Evolutionary conservation across 2,797 vertebrate species (phyloP), one percentile per base, ranked within the genome.

Genomic region (Pitangus sulphuratus): DNA sequence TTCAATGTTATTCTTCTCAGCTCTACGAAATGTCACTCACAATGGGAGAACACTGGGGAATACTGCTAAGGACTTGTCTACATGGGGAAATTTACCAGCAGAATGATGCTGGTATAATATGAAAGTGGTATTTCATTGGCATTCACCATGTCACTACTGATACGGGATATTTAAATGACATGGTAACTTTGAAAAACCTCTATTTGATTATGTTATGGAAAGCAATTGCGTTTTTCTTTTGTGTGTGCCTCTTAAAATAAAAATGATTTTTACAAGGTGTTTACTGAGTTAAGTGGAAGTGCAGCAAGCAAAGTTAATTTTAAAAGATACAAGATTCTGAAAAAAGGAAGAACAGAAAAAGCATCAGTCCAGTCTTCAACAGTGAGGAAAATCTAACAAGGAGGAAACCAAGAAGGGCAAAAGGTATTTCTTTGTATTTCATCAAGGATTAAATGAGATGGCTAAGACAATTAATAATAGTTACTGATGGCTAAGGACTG

Each of bases 181-280:
- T 78, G 80, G 96, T 53, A 95, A 93, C 84, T 97, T 96, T 70
- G 94, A 89, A 74, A 97, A 94, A 90, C 16, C 91, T 89, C 39
- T 31, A 48, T 77, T 89, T 96, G 74, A 61, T 95, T 93, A 44
- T 50, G 58, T 64, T 80, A 71, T 8, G 30, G 82, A 75, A 96
- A 88, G 74, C 53, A 94, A 83, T 87, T 65, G 35, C 78, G 82
- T 91, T 93, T 93, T 93, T 83, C 51, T 96, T 94, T 89, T 91
- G 51, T 84, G 33, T 22, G 26, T 7, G 12, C 62, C 62, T 79
- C 68, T 94, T 95, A 94, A 96, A 94, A 96, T 86, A 94, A 95
- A 95, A 95, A 89, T 69, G 6, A 56, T 92, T 89, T 93, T 94
- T 91, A 84, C 42, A 60, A 48, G 20, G 26, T 91, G 72, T 86